phyloP scores from a whole-genome alignment of 2,797 vertebrate genomes.

The Hydrocynus forskahlii region DNA sequence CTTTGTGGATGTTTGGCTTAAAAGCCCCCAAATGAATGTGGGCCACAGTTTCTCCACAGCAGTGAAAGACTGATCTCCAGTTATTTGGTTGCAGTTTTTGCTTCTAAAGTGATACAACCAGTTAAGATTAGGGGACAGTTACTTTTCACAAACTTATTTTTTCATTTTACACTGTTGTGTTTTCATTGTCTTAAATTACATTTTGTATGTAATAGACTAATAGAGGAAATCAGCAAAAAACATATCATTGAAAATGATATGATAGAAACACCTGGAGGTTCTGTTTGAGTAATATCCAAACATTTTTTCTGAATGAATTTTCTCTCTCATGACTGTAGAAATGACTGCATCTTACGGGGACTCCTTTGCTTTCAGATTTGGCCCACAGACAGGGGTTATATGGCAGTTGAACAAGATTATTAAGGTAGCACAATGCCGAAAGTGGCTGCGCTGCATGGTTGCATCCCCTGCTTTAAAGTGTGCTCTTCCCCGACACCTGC shows the following conservation, averaged over 20 bases:
- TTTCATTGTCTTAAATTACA: too few relatives aligned
- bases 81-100: too few relatives aligned
- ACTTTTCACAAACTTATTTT: too few relatives aligned
- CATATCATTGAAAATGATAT: background rate
- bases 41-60: too few relatives aligned
- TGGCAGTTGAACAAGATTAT: slow-evolving; percentile 60
- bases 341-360: slow-evolving; percentile 39
- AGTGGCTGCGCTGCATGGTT: slow-evolving; percentile 54
- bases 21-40: too few relatives aligned
- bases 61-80: too few relatives aligned
- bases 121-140: too few relatives aligned
- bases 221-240: too few relatives aligned
- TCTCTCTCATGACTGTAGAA: background rate
- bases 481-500: slow-evolving; percentile 22
- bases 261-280: background rate
- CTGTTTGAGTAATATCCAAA: background rate
- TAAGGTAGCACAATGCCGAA: slow-evolving; percentile 60
- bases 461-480: slow-evolving; percentile 39
- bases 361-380: slow-evolving; percentile 62
- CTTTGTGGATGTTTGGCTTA: too few relatives aligned
- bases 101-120: too few relatives aligned
- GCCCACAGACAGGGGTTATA: slow-evolving; percentile 58
- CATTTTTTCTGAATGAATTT: background rate
- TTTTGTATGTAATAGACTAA: too few relatives aligned
- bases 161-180: too few relatives aligned